Evolutionary conservation across 1,140 invertebrate genomes (phyloP), one percentile per base, ranked within the genome.

Genomic region (Cardiocondyla obscurior): DNA sequence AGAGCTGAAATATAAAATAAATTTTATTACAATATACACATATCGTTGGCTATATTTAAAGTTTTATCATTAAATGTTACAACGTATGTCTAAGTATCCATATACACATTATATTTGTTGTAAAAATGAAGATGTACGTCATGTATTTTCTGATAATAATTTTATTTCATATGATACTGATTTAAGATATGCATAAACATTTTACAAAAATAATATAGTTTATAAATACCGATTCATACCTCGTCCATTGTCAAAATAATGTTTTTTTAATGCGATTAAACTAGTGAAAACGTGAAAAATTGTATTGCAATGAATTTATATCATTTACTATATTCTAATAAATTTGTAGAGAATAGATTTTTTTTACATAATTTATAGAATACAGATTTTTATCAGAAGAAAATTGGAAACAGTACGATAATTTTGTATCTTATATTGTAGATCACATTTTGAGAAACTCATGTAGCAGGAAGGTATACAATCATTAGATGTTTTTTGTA

Each of bases 161-260:
- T 87, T 83, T 76, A 86, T 67, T 51, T 74, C 44, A 58, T 46
- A 46, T 33, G 4, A 33, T 65, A 76, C n/a, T 55, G 19, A 30
- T 58, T 79, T 60, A 69, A 74, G 30, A 85, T 84, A 84, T 36
- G 65, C 22, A 25, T 49, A n/a, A 42, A 14, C 2, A 33, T 73
- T 39, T 83, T 86, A 86, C 30, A 87, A 87, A 87, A 87, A 87
- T 87, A 87, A 86, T 76, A 79, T 12, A 46, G 55, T 87, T 73
- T 81, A 79, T 73, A 49, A 79, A 62, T 85, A 82, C 60, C 55
- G 42, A 58, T 12, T 55, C 82, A 64, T 39, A 77, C 53, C 44
- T 65, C 30, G 25, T 51, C 4, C 57, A 22, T 39, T 58, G 55
- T 83, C 58, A 22, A 67, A 49, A 77, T 55, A 73, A 79, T 65